Conservation (phyloP, 2,888 invertebrate genomes). For the Drosophila austrosaltans region DNA sequence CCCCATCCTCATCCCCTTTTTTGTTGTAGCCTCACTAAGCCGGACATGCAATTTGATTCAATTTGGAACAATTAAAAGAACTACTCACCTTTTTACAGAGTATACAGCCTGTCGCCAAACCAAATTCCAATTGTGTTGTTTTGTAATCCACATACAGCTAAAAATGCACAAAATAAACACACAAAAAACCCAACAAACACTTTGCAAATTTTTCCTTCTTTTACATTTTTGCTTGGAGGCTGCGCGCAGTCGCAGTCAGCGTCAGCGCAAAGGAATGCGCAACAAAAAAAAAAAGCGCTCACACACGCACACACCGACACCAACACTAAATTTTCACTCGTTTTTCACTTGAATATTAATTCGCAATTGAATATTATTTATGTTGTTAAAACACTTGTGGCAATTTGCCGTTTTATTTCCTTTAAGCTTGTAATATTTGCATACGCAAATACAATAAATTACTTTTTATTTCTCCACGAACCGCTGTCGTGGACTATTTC, state of each 20-base stretch:
- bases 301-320: conserved; percentile 9
- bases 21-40: conserved; percentile 46
- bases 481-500: background rate
- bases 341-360: conserved; percentile 5
- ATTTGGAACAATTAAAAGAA: conserved; percentile 55
- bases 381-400: conserved; percentile 3
- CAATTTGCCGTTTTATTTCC: background rate
- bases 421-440: background rate
- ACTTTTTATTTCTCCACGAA: background rate
- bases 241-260: conserved; percentile 39
- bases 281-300: conserved; percentile 23
- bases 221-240: conserved; percentile 10
- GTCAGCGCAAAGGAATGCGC: conserved; percentile 34
- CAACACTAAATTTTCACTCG: background rate
- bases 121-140: conserved; percentile 41
- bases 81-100: conserved; percentile 26
- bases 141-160: conserved; percentile 13
- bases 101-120: conserved; percentile 48
- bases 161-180: background rate
- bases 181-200: background rate
- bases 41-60: conserved; percentile 63
- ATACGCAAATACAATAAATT: background rate
- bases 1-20: conserved; percentile 15
- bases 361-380: background rate
- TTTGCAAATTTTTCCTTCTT: background rate